These are phyloP conservation scores for Mungos mungo DNA, from an alignment of 2,113 vertebrate genomes.

Conservation along the genomic window DNA sequence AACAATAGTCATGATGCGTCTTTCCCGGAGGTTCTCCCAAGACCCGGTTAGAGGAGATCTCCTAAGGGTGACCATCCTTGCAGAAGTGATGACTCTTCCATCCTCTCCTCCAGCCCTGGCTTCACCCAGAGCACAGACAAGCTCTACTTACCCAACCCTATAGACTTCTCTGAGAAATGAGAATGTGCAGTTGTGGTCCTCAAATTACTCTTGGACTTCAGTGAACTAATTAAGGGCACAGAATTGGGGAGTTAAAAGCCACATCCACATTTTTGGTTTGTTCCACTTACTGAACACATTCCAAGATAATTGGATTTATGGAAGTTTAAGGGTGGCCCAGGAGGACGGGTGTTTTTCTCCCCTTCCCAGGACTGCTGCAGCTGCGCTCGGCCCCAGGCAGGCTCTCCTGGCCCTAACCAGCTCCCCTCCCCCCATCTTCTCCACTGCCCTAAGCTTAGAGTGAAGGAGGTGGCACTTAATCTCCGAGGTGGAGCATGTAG, in stretches of 20 bases:
- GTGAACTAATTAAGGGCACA: neutral
- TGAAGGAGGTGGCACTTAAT: neutral
- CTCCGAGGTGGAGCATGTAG: neutral
- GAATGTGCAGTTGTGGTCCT: neutral
- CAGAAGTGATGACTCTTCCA: rapidly evolving
- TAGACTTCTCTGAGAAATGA: neutral
- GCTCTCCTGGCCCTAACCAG: rapidly evolving
- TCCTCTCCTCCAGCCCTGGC: neutral
- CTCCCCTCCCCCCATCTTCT: neutral
- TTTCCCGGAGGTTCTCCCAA: neutral
- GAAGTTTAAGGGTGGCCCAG: neutral
- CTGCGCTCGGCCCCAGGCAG: neutral
- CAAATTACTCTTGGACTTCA: neutral
- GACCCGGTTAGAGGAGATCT: neutral
- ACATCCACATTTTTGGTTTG: neutral
- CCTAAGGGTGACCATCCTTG: rapidly evolving
- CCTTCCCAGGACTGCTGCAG: neutral
- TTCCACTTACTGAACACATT: neutral
- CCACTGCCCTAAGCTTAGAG: neutral
- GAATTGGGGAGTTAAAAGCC: neutral
- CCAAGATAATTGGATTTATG: neutral
- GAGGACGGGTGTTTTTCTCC: neutral
- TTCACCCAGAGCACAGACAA: neutral
- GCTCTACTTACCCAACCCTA: neutral
- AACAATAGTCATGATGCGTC: neutral